Evolutionary conservation across 2,888 invertebrate genomes (phyloP), one percentile per base, ranked within the genome.

Genomic region (Malacosoma neustria): DNA sequence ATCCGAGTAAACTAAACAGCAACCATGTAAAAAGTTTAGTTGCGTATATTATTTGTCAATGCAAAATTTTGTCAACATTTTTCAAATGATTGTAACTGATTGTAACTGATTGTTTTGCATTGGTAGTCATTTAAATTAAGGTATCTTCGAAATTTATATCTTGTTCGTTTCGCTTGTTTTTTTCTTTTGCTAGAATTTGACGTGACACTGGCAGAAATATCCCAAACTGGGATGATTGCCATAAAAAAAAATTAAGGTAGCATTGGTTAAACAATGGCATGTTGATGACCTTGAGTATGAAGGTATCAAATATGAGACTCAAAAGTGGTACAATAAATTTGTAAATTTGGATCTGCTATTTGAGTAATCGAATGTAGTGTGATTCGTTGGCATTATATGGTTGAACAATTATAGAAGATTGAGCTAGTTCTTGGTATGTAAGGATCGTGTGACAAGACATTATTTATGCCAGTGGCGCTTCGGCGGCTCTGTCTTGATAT

Each of bases 1-100:
- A 38, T 73, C 72, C 2, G 56, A 36, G 47, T 75, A 82, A 39
- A 79, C 51, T 46, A 84, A 70, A 54, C 84, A 84, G 54, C 81
- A 32, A 74, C 75, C 35, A 60, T 45, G 43, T 80, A 84, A 57
- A 71, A 77, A 14, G 42, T 50, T 54, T 79, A 79, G 32, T 60
- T 44, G 4, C 45, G 53, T 45, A 82, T 62, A 38, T 65, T 68
- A 14, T 61, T 64, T 1, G 54, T 51, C 35, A 84, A 49, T 40
- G 79, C 39, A 75, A 48, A 42, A 82, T 30, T 46, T 79, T 84
- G 42, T 84, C 82, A 3, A 69, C 51, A 38, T 72, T 72, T 53
- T 79, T 81, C 1, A 74, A 64, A 41, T 73, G 44, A 44, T 72
- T 56, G 40, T 72, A 84, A 40, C 69, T 66, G 40, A 79, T 51